Conservation (phyloP, 2,113 vertebrate species). For the Tachuris rubrigastra region DNA sequence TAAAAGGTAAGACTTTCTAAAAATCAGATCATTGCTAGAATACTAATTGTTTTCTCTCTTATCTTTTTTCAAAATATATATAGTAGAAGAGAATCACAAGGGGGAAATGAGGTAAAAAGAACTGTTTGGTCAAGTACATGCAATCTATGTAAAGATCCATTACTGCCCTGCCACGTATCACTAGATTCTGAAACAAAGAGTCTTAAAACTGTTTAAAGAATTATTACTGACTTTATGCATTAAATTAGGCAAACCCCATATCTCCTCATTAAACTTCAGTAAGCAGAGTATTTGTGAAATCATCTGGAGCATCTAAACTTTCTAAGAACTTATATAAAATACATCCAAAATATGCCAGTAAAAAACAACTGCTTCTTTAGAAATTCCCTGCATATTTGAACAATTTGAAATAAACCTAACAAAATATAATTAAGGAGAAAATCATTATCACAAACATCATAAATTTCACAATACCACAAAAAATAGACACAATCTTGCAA, state of each 20-base stretch:
- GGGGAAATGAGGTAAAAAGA: not conserved
- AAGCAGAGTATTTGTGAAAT: not conserved
- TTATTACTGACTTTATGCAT: not conserved
- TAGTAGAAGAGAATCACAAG: not conserved
- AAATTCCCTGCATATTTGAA: not conserved
- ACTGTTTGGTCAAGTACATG: accelerated
- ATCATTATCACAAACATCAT: not conserved
- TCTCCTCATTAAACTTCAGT: not conserved
- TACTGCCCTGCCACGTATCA: not conserved
- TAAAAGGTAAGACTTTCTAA: not conserved
- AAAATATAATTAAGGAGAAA: not conserved
- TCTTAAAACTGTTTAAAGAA: not conserved
- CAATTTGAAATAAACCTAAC: not conserved
- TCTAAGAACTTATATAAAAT: not conserved
- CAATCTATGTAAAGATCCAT: not conserved
- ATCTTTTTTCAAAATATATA: not conserved
- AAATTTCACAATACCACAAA: not conserved
- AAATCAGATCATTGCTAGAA: not conserved
- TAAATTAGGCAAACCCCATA: not conserved
- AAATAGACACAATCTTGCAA: not conserved
- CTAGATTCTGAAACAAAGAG: not conserved
- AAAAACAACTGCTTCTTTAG: not conserved
- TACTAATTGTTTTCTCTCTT: not conserved
- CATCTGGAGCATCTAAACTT: not conserved
- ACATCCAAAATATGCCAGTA: not conserved